phyloP scores from a whole-genome alignment of 2,888 invertebrate genomes.

The Macrosoma leucophasiata region DNA sequence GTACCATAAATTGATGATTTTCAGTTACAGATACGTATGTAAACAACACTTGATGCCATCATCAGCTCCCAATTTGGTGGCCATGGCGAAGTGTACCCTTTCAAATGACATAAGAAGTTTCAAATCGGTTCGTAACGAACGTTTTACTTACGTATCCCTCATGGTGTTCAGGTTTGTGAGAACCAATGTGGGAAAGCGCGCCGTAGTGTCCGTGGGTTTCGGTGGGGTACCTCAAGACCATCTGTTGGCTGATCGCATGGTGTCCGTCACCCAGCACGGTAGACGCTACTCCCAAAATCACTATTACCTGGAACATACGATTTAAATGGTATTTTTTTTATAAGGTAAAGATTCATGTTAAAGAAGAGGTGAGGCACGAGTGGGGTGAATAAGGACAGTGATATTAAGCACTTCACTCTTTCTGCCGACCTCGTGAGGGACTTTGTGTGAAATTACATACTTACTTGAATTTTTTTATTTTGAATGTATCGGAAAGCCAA shows the following conservation, averaged over 20 bases:
- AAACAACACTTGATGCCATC: no score
- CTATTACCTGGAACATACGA: constrained; percentile 34
- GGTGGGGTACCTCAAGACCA: constrained; percentile 30
- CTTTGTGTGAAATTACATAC: constrained; percentile 18
- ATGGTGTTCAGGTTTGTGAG: constrained; percentile 50
- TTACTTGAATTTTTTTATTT: constrained; percentile 28
- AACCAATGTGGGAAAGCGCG: constrained; percentile 43
- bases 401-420: constrained; percentile 15
- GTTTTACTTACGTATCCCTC: constrained; percentile 64
- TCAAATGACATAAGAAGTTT: no score
- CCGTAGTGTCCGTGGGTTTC: constrained; percentile 37
- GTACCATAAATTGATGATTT: no score
- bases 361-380: no score
- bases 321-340: not conserved
- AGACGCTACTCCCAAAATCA: constrained; percentile 39
- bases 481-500: no score
- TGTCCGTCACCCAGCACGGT: constrained; percentile 40
- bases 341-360: no score
- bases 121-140: no score
- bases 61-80: no score
- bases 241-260: constrained; percentile 47
- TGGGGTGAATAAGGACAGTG: no score
- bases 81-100: no score
- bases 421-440: constrained; percentile 4
- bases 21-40: no score